A percentile compares a stretch with the other conserved stretches of the same genome.
Conservation (phyloP, 2,888 invertebrate species). For the Arrhopalites spinosus region DNA sequence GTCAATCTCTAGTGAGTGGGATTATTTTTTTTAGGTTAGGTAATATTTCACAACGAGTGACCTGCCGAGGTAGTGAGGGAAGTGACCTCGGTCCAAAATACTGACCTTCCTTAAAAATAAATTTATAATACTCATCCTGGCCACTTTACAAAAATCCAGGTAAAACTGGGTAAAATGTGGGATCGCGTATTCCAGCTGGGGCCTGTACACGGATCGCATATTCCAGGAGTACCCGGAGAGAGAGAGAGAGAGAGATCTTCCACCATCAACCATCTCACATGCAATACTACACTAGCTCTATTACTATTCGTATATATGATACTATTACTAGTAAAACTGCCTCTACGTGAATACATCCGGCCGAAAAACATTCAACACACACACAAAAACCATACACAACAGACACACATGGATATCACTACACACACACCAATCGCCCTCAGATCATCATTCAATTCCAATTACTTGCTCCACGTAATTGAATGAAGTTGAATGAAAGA, state of each 20-base stretch:
- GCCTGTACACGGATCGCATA: too few species aligned
- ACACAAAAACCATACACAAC: not conserved
- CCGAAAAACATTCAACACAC: not conserved
- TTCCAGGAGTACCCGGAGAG: not conserved
- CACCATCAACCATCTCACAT: not conserved
- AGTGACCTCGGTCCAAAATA: too few species aligned
- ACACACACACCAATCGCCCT: not conserved
- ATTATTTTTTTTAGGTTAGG: too few species aligned
- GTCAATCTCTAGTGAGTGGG: too few species aligned
- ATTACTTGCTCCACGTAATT: slow-evolving; percentile 7
- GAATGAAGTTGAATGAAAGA: not conserved
- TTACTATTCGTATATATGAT: not conserved
- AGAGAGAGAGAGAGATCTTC: slow-evolving; percentile 1
- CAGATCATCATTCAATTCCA: slow-evolving; percentile 3
- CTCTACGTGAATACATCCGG: not conserved
- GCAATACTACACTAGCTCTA: not conserved
- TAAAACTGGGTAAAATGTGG: too few species aligned
- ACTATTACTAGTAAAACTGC: not conserved
- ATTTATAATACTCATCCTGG: too few species aligned
- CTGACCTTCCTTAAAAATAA: too few species aligned
- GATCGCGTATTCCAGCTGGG: too few species aligned
- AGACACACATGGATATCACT: not conserved
- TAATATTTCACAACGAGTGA: too few species aligned
- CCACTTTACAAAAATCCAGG: too few species aligned
- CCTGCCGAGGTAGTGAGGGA: too few species aligned